Conservation (phyloP, 2,888 invertebrate species). For the Phengaris arion region DNA sequence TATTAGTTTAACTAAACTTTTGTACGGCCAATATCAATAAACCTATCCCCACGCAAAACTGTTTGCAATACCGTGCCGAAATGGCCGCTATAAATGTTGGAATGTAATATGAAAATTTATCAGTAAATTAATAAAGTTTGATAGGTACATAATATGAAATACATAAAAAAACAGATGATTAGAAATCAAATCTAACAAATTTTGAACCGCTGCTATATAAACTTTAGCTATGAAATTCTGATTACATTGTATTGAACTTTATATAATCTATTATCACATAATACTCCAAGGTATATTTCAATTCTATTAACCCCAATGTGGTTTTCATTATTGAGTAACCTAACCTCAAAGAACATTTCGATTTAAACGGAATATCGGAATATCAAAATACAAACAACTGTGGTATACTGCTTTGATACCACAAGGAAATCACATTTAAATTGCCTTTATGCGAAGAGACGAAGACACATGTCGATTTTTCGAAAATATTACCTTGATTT, state of each 20-base stretch:
- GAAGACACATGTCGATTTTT: not conserved
- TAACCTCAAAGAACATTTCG: slow-evolving; percentile 24
- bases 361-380: slow-evolving; percentile 16
- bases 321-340: slow-evolving; percentile 13
- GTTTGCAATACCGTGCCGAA: slow-evolving; percentile 10
- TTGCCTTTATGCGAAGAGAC: not conserved
- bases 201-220: not conserved
- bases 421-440: slow-evolving; percentile 30
- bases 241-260: not conserved
- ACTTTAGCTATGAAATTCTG: not conserved
- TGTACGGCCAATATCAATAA: slow-evolving; percentile 26
- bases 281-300: slow-evolving; percentile 13
- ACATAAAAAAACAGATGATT: no score
- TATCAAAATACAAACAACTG: slow-evolving; percentile 13
- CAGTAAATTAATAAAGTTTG: not conserved
- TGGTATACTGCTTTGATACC: not conserved
- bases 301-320: slow-evolving; percentile 17
- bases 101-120: not conserved
- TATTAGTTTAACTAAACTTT: slow-evolving; percentile 35
- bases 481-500: not conserved
- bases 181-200: no score
- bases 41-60: slow-evolving; percentile 13
- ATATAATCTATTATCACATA: not conserved
- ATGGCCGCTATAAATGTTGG: not conserved
- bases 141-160: not conserved